Evolutionary conservation across 2,797 vertebrate species (phyloP), one percentile per base, ranked within the genome.

Genomic region (Triplophysa bombifrons): DNA sequence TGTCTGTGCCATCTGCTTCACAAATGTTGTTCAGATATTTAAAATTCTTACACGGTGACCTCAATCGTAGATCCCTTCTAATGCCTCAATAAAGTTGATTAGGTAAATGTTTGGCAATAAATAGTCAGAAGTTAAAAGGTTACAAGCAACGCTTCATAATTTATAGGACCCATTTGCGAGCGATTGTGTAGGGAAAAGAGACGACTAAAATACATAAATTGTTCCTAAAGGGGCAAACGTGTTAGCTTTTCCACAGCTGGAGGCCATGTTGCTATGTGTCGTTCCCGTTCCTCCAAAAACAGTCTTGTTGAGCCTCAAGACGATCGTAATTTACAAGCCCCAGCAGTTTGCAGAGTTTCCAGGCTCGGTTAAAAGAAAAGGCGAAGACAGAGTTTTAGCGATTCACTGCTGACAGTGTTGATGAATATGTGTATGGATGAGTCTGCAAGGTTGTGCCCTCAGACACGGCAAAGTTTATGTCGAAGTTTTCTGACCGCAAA

Each of bases 341-440:
- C 72, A 27, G 58, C 77, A 63, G 51, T 75, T 63, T 44, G 27
- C 51, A 50, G 76, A 58, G 67, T 27, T 67, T 81, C 71, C 76
- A 48, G 53, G 68, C 64, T 44, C 44, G 25, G 71, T 85, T 61
- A 82, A 81, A 83, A 46, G 51, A 64, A 80, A 74, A 84, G 64
- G 64, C 50, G 78, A 56, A 58, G 19, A 48, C 53, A 22, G 41
- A 66, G 69, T 50, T 65, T 55, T 41, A 46, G 72, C 55, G 27
- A 76, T 51, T 83, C 80, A 48, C 78, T 74, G 10, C 69, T 14
- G 80, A 73, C 82, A 74, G 56, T 77, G 34, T 72, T 82, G 86
- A 89, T 85, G 71, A 65, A 90, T 88, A 78, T 70, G 50, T 83
- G 73, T 65, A 79, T 84, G 69, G 83, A 79, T 82, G 84, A 76